Conservation (phyloP, 2,888 invertebrate genomes). For the Fragum fragum region DNA sequence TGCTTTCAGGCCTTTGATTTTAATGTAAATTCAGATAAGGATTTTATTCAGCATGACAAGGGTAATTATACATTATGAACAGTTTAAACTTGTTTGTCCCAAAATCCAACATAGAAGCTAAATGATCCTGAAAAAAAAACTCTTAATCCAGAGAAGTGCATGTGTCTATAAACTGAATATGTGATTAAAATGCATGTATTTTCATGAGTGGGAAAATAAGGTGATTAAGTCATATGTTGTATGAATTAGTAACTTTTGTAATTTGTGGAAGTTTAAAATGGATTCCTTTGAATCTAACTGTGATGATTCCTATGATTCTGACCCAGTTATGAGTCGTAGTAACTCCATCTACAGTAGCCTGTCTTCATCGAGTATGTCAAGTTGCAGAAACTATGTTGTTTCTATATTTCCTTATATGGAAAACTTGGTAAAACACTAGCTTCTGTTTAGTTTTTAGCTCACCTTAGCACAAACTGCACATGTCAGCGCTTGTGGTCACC, state of each 20-base stretch:
- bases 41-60: too few species aligned
- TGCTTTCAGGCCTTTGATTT: too few species aligned
- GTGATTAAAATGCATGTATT: neutral
- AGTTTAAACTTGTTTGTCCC: too few species aligned
- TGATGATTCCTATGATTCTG: neutral
- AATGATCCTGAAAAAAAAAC: too few species aligned
- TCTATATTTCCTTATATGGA: slow-evolving; percentile 49
- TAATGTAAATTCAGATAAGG: too few species aligned
- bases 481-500: too few species aligned
- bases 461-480: too few species aligned
- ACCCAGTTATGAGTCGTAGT: slow-evolving; percentile 46
- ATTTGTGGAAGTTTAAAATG: neutral
- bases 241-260: neutral
- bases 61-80: too few species aligned
- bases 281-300: neutral
- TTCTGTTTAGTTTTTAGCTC: too few species aligned
- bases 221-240: neutral
- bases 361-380: slow-evolving; percentile 36
- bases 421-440: slow-evolving; percentile 42
- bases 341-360: slow-evolving; percentile 47
- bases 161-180: neutral
- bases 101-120: too few species aligned
- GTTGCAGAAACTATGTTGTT: slow-evolving; percentile 42
- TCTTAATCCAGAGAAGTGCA: too few species aligned
- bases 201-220: neutral